Evolutionary conservation across 2,888 invertebrate species (phyloP), one percentile per base, ranked within the genome.

Genomic region (Andricus curvator): DNA sequence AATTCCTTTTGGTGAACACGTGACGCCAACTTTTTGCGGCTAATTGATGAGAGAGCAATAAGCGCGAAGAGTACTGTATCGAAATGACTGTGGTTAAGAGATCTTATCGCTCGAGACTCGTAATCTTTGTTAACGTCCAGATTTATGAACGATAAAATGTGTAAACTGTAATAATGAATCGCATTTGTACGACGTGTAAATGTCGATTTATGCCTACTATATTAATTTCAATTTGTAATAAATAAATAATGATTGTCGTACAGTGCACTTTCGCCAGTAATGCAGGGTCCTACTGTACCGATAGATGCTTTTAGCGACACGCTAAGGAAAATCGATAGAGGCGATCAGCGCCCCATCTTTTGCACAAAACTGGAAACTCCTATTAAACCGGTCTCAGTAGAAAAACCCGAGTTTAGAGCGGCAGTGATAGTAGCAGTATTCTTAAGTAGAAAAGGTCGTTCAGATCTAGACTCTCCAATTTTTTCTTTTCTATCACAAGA

Each of bases 61-160:
- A 74, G 74, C 74, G 74, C 33, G 74, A 74, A 74, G 56, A 74
- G 74, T 11, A 56, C 56, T 74, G 74, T 74, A 74, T 74, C 74
- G 74, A 51, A 74, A 74, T 33, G 74, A 74, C 79, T 80, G 80
- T 80, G 77, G 80, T 80, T 81, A 80, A 83, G 84, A 84, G 86
- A 88, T 86, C 85, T 87, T 86, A 88, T 83, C 84, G 88, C 86
- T 84, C 82, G 82, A 86, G 86, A 85, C 83, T 86, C 86, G 78
- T 85, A 87, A 88, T 85, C 84, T 86, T 85, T 86, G 86, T 87
- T 88, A 88, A 85, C 87, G 86, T 86, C 86, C 85, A 87, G 86
- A 89, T 90, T 90, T 89, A 89, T 87, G 89, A 89, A 89, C 88
- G 85, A 87, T 89, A 89, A 90, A 89, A 88, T 86, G 89, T 90